Evolutionary conservation across 2,797 vertebrate species (phyloP), one percentile per base, ranked within the genome.

Genomic region (Macroramphosus scolopax): DNA sequence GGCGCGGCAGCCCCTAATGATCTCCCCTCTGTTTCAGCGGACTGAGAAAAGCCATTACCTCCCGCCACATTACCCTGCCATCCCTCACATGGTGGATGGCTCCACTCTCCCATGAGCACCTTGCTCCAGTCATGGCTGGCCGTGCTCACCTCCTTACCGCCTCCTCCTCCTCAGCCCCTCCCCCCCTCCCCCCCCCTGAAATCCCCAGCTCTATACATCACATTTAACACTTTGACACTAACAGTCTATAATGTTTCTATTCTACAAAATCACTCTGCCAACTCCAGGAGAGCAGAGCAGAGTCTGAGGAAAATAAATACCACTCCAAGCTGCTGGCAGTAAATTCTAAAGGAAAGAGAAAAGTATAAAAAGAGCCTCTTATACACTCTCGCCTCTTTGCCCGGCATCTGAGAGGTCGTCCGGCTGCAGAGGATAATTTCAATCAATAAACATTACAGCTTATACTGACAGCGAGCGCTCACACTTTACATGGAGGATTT

Each of bases 161-260:
- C 81, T 77, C 77, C 81, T 72, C 73, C 75, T 78, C 72, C 80
- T 87, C 58, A 2, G 88, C 87, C 88, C 82, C 89, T 89, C 83
- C 82, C 83, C 72, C 56, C 89, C 88, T 83, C 80, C 84, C 70
- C 61, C 72, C 78, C 70, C 51, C 64, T 60, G 80, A 83, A 83
- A 82, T 83, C 89, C 90, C 89, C 88, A 88, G 89, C 92, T 93
- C 93, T 92, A 96, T 96, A 94, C 92, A 96, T 97, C 94, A 97
- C 94, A 93, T 95, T 96, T 97, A 97, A 95, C 94, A 95, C 93
- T 93, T 92, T 96, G 94, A 96, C 94, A 96, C 93, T 95, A 96
- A 95, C 94, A 97, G 95, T 96, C 94, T 95, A 95, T 95, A 96
- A 97, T 95, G 94, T 95, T 97, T 96, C 93, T 96, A 97, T 95